Evolutionary conservation across 2,113 vertebrate species (phyloP), one percentile per base, ranked within the genome.

Genomic region (Hydrolagus affinis): DNA sequence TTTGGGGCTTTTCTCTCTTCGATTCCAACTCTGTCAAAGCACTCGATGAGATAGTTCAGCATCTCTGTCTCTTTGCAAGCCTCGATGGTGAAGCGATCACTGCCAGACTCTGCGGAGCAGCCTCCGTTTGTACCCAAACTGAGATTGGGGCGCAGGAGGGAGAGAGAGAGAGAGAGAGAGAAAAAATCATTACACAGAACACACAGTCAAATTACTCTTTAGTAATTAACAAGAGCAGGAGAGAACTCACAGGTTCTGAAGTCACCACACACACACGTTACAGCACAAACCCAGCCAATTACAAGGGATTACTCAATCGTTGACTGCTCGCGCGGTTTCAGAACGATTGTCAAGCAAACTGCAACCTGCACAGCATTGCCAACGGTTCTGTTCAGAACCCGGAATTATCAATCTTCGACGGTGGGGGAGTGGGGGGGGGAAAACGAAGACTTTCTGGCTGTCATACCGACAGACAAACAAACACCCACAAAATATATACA

Each of bases 21-120:
- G 93, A 99, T 99, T 89, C 97, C 97, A 92, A 98, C 96, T 89
- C 96, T 95, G 93, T 99, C 98, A 91, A 99, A 99, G 91, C 98
- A 98, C 94, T 99, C 98, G 57, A 99, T 98, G 98, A 99, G 98
- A 97, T 99, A 99, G 97, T 99, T 99, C 93, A 99, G 95, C 98
- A 99, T 98, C 91, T 99, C 97, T 25, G 98, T 99, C 94, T 99
- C 98, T 89, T 98, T 98, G 92, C 98, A 98, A 0, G 91, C 90
- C 88, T 99, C 98, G 86, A 99, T 99, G 91, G 96, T 96, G 91
- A 99, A 99, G 88, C 96, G 96, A 92, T 99, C 98, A 23, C 95
- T 94, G 91, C 94, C 93, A 86, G 96, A 94, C 89, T 97, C 96
- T 4, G 94, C 94, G 87, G 94, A 90, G 86, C 93, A 93, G 6